Evolutionary conservation across 2,888 invertebrate species (phyloP), one percentile per base, ranked within the genome.

Genomic region (Eutolmus rufibarbis): DNA sequence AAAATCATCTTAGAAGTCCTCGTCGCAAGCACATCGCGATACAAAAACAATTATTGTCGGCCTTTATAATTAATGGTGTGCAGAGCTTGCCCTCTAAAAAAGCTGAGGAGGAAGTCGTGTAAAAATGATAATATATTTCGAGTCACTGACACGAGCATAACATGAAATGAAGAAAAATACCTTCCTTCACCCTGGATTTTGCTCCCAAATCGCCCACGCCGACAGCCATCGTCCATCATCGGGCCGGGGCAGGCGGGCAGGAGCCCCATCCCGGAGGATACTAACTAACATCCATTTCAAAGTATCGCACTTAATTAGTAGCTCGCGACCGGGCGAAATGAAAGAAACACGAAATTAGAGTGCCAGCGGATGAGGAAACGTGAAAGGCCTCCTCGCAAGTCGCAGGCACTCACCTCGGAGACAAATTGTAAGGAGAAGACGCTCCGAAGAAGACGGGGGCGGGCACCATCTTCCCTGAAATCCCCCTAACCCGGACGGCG

Each of bases 221-320:
- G 31, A 84, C 23, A 57, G 82, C 37, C 37, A 23, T 40, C 82
- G 66, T 84, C 82, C 82, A 66, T 84, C 82, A 84, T 84, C 66
- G 37, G 34, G n/a, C 23, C 14, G 51, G 51, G 37, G 82, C 16
- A 66, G 19, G 5, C 79, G 37, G 82, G 19, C 66, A 56, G 1
- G 23, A 66, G 66, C 0, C 12, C 5, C 66, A 9, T 66, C 66
- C 66, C 66, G 23, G 51, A 51, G 66, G 66, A 23, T 12, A 9
- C 66, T 28, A 51, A 51, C 19, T 34, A 12, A 40, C 57, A 84
- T 14, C 12, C 66, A 66, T 84, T 84, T 37, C 82, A 84, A 37
- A 40, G 66, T 84, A 57, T 84, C 66, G 82, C 82, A 84, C 82
- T 84, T 84, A 84, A 84, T 84, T 84, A 84, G 82, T 84, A 84